A percentile compares a stretch with the other conserved stretches of the same genome.
These are phyloP conservation scores for Babyrousa celebensis DNA, from an alignment of 2,797 vertebrate species.

Conservation along the genomic window DNA sequence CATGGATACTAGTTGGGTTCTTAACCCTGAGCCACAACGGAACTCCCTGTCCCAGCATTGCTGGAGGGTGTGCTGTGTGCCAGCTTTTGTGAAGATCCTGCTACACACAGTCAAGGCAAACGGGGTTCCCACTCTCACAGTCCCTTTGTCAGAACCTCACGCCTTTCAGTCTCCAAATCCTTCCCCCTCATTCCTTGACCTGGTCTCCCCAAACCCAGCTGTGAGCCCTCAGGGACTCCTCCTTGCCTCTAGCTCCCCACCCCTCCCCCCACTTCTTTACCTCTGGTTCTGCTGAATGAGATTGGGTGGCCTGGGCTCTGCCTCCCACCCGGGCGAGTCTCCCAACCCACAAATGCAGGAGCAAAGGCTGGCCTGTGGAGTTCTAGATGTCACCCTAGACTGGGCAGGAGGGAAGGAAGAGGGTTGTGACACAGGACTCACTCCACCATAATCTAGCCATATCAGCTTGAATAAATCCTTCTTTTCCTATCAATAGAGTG, in stretches of 20 bases:
- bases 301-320: neutral
- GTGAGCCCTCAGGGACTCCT: neutral
- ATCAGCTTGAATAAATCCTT: neutral
- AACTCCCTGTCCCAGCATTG: too few relatives aligned
- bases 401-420: neutral
- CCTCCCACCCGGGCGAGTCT: neutral
- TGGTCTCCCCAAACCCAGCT: neutral
- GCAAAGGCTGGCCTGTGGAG: neutral
- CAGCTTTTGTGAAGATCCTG: neutral
- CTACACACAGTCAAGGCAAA: neutral
- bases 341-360: neutral
- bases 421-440: neutral
- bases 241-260: neutral
- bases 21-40: too few relatives aligned
- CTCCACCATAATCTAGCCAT: neutral
- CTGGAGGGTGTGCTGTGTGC: neutral
- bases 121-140: accelerated
- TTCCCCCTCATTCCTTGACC: neutral
- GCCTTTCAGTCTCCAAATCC: neutral
- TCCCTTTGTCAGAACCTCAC: neutral
- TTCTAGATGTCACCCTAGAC: neutral
- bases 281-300: neutral
- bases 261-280: neutral
- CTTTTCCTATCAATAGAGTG: neutral
- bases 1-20: too few relatives aligned